Conservation (phyloP, 2,113 vertebrate species). For the Saiga tatarica region DNA sequence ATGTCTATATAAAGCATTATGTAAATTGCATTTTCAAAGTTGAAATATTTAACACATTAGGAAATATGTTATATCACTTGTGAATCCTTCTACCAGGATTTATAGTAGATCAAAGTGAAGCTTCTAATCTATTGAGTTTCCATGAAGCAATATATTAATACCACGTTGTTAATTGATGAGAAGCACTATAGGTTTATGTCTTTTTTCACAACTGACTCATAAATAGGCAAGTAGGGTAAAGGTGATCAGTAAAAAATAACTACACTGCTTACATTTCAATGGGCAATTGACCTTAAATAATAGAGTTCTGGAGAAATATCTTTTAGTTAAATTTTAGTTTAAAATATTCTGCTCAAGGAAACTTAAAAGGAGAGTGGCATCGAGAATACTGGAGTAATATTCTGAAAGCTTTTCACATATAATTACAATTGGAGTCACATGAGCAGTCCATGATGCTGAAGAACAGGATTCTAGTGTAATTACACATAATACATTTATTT, state of each 20-base stretch:
- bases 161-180: not conserved
- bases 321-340: not conserved
- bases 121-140: not conserved
- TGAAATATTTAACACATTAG: conserved; percentile 16
- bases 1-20: not conserved
- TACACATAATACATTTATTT: not conserved
- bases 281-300: not conserved
- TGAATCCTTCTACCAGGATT: not conserved
- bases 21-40: not conserved
- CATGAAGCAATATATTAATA: not conserved
- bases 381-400: not conserved
- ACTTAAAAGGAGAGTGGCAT: not conserved
- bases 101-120: not conserved
- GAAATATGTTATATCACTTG: not conserved
- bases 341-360: not conserved
- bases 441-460: not conserved
- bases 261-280: not conserved
- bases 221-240: not conserved
- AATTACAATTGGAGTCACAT: not conserved
- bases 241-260: not conserved
- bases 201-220: not conserved
- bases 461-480: not conserved
- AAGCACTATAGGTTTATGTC: not conserved
- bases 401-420: not conserved
- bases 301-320: not conserved